phyloP scores from a whole-genome alignment of 2,113 vertebrate genomes.

The Spheniscus mendiculus region DNA sequence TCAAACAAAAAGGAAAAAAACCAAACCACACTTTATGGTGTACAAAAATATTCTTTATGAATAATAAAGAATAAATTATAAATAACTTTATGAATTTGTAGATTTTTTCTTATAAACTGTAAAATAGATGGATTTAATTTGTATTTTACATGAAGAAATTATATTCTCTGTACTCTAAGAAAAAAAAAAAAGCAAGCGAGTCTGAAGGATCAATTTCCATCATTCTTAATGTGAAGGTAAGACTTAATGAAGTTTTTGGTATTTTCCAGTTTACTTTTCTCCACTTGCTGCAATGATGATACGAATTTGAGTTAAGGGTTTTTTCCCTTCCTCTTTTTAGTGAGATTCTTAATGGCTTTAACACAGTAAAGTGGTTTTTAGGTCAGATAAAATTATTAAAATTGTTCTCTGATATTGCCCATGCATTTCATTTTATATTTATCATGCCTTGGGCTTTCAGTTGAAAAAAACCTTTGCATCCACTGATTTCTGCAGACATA shows the following conservation, averaged over 20 bases:
- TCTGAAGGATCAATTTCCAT: neutral
- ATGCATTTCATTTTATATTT: neutral
- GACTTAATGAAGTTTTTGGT: neutral
- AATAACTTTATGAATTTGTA: neutral
- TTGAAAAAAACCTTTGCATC: neutral
- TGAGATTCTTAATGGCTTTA: neutral
- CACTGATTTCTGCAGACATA: neutral
- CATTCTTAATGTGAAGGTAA: neutral
- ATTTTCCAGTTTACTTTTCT: neutral
- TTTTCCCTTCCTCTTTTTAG: neutral
- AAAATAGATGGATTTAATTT: neutral
- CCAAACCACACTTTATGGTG: too few relatives aligned
- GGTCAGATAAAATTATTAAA: neutral
- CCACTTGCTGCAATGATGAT: neutral
- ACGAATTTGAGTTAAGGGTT: neutral
- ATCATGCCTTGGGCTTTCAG: neutral
- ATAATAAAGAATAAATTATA: too few relatives aligned
- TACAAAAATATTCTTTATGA: too few relatives aligned
- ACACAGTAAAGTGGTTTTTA: neutral
- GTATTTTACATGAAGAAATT: neutral
- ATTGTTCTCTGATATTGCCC: neutral
- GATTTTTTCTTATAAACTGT: neutral
- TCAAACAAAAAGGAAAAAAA: neutral
- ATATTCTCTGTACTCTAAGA: neutral
- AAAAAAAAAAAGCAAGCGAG: neutral